Conservation (phyloP, 2,797 vertebrate genomes). For the Gymnoscopelus microlampas region DNA sequence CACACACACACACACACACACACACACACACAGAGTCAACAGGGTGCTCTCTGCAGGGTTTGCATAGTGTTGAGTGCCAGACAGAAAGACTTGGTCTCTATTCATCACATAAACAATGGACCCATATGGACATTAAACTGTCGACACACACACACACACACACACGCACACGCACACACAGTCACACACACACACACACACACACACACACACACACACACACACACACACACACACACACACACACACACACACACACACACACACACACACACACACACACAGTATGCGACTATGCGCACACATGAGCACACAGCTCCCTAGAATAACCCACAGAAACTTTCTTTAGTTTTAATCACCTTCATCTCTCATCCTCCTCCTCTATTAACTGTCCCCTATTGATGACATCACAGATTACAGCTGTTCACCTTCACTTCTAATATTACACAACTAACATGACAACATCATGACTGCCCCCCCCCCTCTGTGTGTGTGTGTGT, state of each 20-base stretch:
- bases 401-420: not conserved
- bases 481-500: no score
- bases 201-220: constrained; percentile 1
- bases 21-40: constrained; percentile 66
- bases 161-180: constrained; percentile 32
- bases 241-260: constrained; percentile 7
- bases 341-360: constrained; percentile 37
- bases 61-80: constrained; percentile 72
- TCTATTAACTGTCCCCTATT: not conserved
- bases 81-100: constrained; percentile 74
- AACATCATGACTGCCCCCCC: no score
- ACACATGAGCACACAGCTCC: not conserved
- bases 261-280: constrained; percentile 1
- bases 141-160: constrained; percentile 37
- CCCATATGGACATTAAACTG: constrained; percentile 73
- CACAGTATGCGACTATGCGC: not conserved
- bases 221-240: not conserved
- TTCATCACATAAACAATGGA: constrained; percentile 82
- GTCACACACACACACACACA: constrained; percentile 2
- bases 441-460: not conserved
- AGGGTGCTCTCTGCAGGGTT: constrained; percentile 78
- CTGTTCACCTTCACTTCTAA: not conserved
- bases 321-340: not conserved
- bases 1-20: constrained; percentile 38
- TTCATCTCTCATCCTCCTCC: not conserved